These are phyloP conservation scores for Terrapene triunguis DNA, from an alignment of 2,113 vertebrate species.

Conservation along the genomic window DNA sequence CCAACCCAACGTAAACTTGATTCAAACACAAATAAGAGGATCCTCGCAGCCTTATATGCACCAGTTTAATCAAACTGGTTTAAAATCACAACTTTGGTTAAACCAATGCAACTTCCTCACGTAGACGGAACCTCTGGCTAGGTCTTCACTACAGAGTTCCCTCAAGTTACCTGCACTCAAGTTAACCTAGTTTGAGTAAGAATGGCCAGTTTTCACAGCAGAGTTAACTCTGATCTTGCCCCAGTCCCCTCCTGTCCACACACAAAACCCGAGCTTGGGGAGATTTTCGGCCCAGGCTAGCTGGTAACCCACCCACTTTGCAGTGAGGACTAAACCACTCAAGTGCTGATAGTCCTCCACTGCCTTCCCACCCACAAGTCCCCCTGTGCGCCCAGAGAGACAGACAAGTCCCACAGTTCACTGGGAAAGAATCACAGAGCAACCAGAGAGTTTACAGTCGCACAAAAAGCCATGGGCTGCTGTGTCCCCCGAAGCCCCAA, in stretches of 20 bases:
- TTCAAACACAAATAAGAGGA: not conserved
- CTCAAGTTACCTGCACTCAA: not conserved
- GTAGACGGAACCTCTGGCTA: not conserved
- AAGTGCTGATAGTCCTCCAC: not conserved
- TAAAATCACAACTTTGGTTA: not conserved
- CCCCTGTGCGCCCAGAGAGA: not conserved
- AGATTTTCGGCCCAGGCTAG: not conserved
- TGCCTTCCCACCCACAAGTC: not conserved
- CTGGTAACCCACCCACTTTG: not conserved
- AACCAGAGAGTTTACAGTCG: not conserved
- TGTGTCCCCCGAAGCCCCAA: not conserved
- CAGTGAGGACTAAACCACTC: not conserved
- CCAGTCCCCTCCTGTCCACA: not conserved
- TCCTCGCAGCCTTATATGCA: not conserved
- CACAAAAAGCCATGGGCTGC: not conserved
- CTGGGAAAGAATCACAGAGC: not conserved
- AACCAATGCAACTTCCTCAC: not conserved
- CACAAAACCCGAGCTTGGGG: not conserved
- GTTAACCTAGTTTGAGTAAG: not conserved
- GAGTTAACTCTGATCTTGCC: not conserved
- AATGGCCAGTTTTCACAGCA: not conserved
- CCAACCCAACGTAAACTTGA: not conserved
- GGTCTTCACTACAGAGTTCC: not conserved
- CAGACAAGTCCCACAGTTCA: not conserved
- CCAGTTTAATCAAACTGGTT: not conserved